Evolutionary conservation across 2,797 vertebrate genomes (phyloP).

Genomic region (Sciurus vulgaris): DNA sequence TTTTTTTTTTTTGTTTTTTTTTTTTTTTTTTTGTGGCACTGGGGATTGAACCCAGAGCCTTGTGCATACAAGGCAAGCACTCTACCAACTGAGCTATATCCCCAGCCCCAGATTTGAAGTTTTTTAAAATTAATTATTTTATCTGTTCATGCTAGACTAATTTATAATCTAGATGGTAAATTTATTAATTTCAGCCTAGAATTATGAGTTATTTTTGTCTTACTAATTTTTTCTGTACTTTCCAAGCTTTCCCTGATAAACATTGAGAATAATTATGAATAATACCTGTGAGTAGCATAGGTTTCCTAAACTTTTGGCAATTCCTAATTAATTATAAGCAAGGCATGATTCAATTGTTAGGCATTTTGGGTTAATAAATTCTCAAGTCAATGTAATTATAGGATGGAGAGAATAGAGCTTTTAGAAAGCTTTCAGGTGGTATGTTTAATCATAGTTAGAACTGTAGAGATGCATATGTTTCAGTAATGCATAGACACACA

Average conservation of each 20-base stretch:
- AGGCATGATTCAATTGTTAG: not conserved
- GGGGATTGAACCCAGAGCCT: no score
- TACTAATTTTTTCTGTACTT: slow-evolving; percentile 6
- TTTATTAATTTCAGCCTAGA: slow-evolving; percentile 5
- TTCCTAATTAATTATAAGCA: slow-evolving; percentile 14
- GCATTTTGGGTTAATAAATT: slow-evolving; percentile 44
- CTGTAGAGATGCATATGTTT: not conserved
- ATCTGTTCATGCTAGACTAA: not conserved
- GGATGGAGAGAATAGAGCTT: not conserved
- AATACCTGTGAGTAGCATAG: not conserved
- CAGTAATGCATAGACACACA: not conserved
- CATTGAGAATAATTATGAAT: not conserved
- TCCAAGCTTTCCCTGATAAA: not conserved
- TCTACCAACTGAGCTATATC: no score
- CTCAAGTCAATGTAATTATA: slow-evolving; percentile 15
- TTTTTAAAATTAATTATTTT: slow-evolving; percentile 50
- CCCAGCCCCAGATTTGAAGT: not conserved
- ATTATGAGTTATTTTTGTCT: not conserved
- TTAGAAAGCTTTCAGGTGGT: not conserved
- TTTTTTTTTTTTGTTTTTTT: no score
- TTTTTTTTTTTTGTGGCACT: no score
- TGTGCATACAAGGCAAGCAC: no score
- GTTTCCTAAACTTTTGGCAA: not conserved
- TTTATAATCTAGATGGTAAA: not conserved
- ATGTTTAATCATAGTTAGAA: slow-evolving; percentile 1